Evolutionary conservation across 1,140 invertebrate species (phyloP), one percentile per base, ranked within the genome.

Genomic region (Hestina assimilis): DNA sequence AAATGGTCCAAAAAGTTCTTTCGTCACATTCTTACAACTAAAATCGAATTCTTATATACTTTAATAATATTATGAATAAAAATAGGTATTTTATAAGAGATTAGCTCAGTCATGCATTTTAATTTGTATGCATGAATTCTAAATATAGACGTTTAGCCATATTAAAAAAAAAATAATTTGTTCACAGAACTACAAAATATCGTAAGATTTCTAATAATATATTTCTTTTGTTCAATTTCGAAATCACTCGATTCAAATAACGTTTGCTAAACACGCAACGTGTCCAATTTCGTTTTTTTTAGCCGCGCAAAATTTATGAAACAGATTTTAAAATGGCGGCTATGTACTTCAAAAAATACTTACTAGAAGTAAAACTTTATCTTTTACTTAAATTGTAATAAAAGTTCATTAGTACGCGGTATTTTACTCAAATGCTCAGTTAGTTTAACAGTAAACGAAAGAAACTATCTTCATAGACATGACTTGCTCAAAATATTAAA

Each of bases 401-500:
- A 31, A n/a, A 2, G 23, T 62, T 41, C 35, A 38, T 9, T 46
- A 21, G 19, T 54, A 57, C 54, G 19, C 45, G n/a, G n/a, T n/a
- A 17, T 24, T 42, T 21, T 28, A 17, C 28, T 40, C 29, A 45
- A 50, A 20, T 24, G 14, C 29, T 17, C 28, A 24, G 43, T 46
- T 19, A 46, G 33, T 38, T 23, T 43, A 53, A 48, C 54, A 35
- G 55, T 51, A 58, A 46, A 11, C n/a, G 12, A 31, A 9, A 21
- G n/a, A 35, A 54, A 43, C 31, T 21, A 24, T 14, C n/a, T 14
- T 47, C 12, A 21, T 3, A 38, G 17, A 35, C 62, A 67, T 75
- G 47, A 58, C 55, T 45, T 43, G 28, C 20, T 50, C 38, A 45
- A 82, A 81, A 82, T 77, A 78, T 81, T 69, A 80, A 79, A 50